phyloP scores from a whole-genome alignment of 1,140 invertebrate species.

The Hirudo medicinalis region DNA sequence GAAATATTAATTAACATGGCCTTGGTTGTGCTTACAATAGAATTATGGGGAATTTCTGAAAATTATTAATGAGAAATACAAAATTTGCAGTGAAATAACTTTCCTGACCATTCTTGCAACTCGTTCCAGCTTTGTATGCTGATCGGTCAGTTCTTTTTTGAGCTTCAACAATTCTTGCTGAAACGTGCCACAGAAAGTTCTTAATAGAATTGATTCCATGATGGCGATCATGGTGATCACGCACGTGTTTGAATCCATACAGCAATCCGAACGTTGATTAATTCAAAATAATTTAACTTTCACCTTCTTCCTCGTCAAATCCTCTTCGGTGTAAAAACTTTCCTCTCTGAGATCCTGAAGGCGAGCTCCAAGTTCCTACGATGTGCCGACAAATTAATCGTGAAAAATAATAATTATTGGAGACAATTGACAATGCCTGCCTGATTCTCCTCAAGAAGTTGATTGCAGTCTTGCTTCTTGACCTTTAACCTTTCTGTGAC shows the following conservation, averaged over 20 bases:
- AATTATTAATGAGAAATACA: not conserved
- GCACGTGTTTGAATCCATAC: too few species aligned
- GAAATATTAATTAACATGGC: too few species aligned
- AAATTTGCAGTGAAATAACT: not conserved
- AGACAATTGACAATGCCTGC: conserved; percentile 31
- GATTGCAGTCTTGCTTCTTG: conserved; percentile 28
- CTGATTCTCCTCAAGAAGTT: conserved; percentile 37
- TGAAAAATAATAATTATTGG: too few species aligned
- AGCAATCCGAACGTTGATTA: too few species aligned
- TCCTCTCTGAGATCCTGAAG: too few species aligned
- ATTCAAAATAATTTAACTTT: not conserved
- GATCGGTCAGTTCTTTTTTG: not conserved
- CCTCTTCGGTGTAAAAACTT: not conserved
- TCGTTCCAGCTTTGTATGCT: not conserved
- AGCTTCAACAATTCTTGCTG: conserved; percentile 8
- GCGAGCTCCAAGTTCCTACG: too few species aligned
- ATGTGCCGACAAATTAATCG: too few species aligned
- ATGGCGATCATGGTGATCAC: not conserved
- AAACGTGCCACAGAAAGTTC: not conserved
- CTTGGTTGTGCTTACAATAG: not conserved
- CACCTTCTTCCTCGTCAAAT: not conserved
- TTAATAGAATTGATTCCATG: not conserved
- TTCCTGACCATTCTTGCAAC: not conserved
- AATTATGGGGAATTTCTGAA: not conserved
- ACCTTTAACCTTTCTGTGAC: conserved; percentile 42